Conservation (phyloP, 2,113 vertebrate species). For the Dunckerocampus dactyliophorus region DNA sequence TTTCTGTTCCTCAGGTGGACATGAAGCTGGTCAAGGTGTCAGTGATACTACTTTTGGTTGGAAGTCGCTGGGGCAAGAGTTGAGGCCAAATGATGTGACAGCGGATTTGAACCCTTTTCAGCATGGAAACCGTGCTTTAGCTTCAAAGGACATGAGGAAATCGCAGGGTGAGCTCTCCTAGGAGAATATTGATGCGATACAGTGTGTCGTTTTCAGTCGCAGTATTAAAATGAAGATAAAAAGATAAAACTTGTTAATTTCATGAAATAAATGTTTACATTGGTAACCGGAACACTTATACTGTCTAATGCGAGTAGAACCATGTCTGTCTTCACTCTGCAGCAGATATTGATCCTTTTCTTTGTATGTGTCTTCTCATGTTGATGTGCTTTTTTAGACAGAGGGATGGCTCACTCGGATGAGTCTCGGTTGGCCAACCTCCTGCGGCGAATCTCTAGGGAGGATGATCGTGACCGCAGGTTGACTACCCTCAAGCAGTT, state of each 20-base stretch:
- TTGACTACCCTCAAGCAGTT: constrained; percentile 96
- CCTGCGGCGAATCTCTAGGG: constrained; percentile 96
- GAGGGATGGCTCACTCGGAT: constrained; percentile 96
- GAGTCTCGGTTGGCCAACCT: constrained; percentile 99
- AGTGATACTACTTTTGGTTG: constrained; percentile 98
- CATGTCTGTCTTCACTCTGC: too few relatives aligned
- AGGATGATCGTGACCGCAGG: constrained; percentile 99
- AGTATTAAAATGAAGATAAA: too few relatives aligned
- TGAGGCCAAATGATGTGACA: constrained; percentile 99
- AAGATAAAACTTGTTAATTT: background rate
- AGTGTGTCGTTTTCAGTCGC: too few relatives aligned
- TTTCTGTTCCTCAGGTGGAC: constrained; percentile 75
- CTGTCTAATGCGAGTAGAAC: background rate
- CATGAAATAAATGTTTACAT: too few relatives aligned
- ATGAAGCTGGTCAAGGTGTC: constrained; percentile 91
- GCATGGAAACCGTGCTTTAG: constrained; percentile 99
- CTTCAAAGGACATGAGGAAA: constrained; percentile 99
- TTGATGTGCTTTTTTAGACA: constrained; percentile 71
- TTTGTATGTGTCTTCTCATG: background rate
- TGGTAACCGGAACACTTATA: background rate
- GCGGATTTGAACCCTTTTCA: constrained; percentile 93
- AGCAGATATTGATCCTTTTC: background rate
- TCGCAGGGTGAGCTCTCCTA: constrained; percentile 83
- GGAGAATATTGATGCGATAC: background rate
- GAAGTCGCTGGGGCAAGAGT: constrained; percentile 99